Conservation (phyloP, 2,113 vertebrate species). For the Psittacus erithacus region DNA sequence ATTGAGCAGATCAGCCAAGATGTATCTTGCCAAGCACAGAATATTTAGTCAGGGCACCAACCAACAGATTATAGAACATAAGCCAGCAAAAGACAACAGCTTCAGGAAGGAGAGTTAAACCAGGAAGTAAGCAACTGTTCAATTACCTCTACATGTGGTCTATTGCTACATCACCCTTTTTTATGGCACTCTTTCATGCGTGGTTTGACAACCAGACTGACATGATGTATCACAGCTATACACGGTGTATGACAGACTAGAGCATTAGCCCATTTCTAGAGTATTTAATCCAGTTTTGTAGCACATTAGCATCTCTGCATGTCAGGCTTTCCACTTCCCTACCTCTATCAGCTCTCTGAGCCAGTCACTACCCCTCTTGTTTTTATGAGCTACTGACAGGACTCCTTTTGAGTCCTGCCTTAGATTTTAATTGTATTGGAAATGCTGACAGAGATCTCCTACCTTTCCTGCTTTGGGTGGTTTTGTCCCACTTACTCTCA, state of each 20-base stretch:
- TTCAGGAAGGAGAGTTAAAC: background rate
- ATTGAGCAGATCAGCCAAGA: conserved; percentile 16
- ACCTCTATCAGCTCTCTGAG: background rate
- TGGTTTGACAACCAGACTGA: conserved; percentile 47
- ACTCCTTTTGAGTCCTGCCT: background rate
- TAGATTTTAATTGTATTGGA: background rate
- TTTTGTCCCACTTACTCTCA: background rate
- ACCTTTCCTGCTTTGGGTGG: background rate
- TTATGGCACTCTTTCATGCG: background rate
- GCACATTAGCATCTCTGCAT: background rate
- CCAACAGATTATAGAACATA: conserved; percentile 50
- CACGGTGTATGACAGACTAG: background rate
- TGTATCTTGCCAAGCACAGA: conserved; percentile 22
- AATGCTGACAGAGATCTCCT: background rate
- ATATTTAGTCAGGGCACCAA: conserved; percentile 18
- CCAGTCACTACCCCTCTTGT: background rate
- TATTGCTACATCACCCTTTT: background rate
- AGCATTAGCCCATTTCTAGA: conserved; percentile 29
- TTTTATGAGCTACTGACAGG: background rate
- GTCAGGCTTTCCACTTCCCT: background rate
- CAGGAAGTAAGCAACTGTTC: conserved; percentile 53
- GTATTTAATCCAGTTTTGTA: background rate
- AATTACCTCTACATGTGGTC: conserved; percentile 32
- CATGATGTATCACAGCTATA: conserved; percentile 22
- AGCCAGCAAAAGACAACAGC: conserved; percentile 51